phyloP scores from a whole-genome alignment of 2,888 invertebrate species.

The Luperina testacea region DNA sequence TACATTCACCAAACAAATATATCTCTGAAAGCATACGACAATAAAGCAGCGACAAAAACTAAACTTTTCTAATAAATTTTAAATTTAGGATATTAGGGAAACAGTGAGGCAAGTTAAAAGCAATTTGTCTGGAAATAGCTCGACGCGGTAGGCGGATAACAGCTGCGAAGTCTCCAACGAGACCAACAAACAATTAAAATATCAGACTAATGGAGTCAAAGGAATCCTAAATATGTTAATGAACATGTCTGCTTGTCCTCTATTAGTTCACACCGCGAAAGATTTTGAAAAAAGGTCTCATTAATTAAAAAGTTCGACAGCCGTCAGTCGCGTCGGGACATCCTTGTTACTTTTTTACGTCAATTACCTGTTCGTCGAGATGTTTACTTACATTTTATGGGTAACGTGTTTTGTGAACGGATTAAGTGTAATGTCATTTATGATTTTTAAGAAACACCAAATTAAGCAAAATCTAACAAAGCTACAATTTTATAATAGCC shows the following conservation, averaged over 20 bases:
- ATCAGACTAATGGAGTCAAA: conserved; percentile 88
- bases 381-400: neutral
- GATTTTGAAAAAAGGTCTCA: conserved; percentile 74
- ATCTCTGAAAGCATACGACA: conserved; percentile 53
- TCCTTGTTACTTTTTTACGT: conserved; percentile 63
- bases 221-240: conserved; percentile 88
- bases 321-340: conserved; percentile 64
- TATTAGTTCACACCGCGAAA: conserved; percentile 78
- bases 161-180: conserved; percentile 86
- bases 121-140: conserved; percentile 89
- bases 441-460: neutral
- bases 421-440: neutral
- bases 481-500: neutral
- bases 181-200: conserved; percentile 87
- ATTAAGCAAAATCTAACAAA: neutral
- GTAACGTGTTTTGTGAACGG: neutral
- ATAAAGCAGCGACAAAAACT: conserved; percentile 54
- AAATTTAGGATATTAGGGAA: conserved; percentile 76
- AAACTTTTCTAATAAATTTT: conserved; percentile 65
- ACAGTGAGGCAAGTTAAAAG: conserved; percentile 82
- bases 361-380: conserved; percentile 60
- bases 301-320: conserved; percentile 79
- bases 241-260: conserved; percentile 86
- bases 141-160: conserved; percentile 83
- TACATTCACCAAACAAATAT: conserved; percentile 49